Evolutionary conservation across 2,113 vertebrate species (phyloP), one percentile per base, ranked within the genome.

Genomic region (Pseudorhombus dupliciocellatus): DNA sequence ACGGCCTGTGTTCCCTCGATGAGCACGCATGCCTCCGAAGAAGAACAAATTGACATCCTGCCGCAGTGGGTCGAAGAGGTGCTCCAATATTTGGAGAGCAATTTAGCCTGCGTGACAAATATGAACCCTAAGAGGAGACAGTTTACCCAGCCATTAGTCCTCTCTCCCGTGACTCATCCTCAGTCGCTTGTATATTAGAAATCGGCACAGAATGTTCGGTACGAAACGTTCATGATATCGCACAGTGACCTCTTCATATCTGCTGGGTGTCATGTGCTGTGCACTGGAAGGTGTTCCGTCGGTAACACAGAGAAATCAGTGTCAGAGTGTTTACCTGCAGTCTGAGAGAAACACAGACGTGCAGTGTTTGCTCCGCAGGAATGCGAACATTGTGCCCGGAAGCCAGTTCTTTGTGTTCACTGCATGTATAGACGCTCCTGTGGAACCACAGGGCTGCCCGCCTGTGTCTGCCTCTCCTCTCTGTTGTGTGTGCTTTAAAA

Each of bases 161-260:
- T 56, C 8, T 51, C 16, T 67, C 55, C 46, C 30, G 26, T 77
- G 34, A 54, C 46, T 69, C 40, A 46, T 30, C 70, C 48, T 60
- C 46, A 26, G 22, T 56, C 30, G 1, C 21, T 44, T 2, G 1
- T 40, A 10, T 12, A 28, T 14, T 44, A n/a, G 51, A 73, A 65
- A 75, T 59, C 7, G 60, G 79, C 24, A 81, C 73, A 80, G 40
- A 10, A 0, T 14, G 66, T 67, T 31, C 72, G 52, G 78, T 50
- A 84, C 75, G 77, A 65, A 68, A 68, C 77, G 66, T 14, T 63
- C 46, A 61, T 9, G 42, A 20, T 18, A 46, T 44, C 16, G 4
- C 0, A 2, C n/a, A 16, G 16, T 26, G 12, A 57, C 70, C 69
- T 58, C 65, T 65, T 66, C n/a, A 56, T 67, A 46, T 65, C 48